Evolutionary conservation across 2,113 vertebrate genomes (phyloP).

Genomic region (Cygnus buccinator): DNA sequence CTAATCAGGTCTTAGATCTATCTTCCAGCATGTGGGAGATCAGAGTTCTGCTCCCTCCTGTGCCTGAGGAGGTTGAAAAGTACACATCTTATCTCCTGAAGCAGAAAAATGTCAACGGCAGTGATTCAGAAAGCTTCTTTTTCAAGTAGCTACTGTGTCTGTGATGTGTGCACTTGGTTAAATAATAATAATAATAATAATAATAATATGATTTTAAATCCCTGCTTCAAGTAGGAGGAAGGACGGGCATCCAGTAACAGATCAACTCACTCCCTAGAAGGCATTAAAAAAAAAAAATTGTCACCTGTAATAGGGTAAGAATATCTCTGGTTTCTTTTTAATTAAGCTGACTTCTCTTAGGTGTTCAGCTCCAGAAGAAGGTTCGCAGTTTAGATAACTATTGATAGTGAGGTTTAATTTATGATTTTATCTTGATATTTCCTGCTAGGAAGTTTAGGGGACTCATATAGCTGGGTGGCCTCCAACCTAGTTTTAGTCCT

Average conservation of each 20-base stretch:
- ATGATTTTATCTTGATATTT: neutral
- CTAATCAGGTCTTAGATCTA: neutral
- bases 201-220: neutral
- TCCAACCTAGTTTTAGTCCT: neutral
- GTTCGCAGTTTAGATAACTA: neutral
- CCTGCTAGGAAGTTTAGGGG: neutral
- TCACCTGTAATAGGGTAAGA: neutral
- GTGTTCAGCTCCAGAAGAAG: rapidly evolving
- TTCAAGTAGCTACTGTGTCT: neutral
- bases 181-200: neutral
- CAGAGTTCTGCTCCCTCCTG: neutral
- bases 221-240: neutral
- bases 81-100: neutral
- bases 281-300: neutral
- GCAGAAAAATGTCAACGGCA: neutral
- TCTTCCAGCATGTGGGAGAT: neutral
- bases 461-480: rapidly evolving
- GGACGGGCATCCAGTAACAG: neutral
- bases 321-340: rapidly evolving
- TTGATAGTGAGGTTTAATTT: neutral
- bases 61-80: neutral
- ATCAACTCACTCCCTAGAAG: neutral
- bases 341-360: neutral
- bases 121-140: neutral
- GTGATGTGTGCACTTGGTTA: neutral